Conservation (phyloP, 2,113 vertebrate species). For the Haliaeetus leucogaster region DNA sequence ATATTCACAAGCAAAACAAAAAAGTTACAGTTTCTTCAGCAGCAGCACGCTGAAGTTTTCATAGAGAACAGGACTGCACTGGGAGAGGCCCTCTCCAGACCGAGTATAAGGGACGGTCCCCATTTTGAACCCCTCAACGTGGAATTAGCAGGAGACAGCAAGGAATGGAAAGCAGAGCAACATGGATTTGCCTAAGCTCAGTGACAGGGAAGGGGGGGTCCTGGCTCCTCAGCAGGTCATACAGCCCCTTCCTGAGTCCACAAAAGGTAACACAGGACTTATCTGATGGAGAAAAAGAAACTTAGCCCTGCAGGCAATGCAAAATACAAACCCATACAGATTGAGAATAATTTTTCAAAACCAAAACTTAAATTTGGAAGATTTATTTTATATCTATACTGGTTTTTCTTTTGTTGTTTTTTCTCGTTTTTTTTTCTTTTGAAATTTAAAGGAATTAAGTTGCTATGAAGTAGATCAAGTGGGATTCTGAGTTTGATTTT, state of each 20-base stretch:
- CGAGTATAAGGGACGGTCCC: too few relatives aligned
- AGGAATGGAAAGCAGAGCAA: not conserved
- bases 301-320: not conserved
- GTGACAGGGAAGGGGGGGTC: not conserved
- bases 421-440: not conserved
- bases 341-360: not conserved
- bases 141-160: not conserved
- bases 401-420: not conserved
- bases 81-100: not conserved
- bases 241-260: not conserved
- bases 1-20: not conserved
- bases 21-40: not conserved
- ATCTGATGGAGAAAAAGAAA: not conserved
- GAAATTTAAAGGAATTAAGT: not conserved
- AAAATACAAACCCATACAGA: not conserved
- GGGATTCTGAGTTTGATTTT: not conserved
- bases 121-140: rapidly evolving
- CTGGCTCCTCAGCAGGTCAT: not conserved
- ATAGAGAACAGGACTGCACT: not conserved
- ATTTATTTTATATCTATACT: not conserved
- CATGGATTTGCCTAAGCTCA: not conserved
- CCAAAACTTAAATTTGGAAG: not conserved
- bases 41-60: not conserved
- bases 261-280: not conserved
- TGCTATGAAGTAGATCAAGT: not conserved